Percentiles rank a stretch among this genome's conserved stretches.
Conservation (phyloP, 2,113 vertebrate species). For the Morone saxatilis region DNA sequence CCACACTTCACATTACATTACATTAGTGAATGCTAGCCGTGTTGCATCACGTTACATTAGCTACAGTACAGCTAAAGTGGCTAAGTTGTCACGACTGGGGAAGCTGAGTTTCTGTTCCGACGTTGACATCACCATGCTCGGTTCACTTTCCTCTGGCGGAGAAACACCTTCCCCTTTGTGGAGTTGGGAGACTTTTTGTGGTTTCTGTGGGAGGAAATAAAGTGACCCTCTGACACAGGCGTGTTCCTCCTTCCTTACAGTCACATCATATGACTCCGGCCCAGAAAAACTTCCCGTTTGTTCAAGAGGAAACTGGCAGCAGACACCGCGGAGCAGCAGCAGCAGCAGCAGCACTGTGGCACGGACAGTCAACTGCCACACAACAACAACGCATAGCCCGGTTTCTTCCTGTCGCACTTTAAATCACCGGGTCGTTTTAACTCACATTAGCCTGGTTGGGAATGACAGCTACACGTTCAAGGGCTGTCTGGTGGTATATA, state of each 20-base stretch:
- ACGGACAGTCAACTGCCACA: too few species aligned
- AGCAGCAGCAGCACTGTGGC: too few species aligned
- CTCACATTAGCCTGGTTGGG: background rate
- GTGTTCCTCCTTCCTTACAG: constrained; percentile 49
- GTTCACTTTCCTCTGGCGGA: constrained; percentile 33
- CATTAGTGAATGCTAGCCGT: background rate
- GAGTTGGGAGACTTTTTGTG: constrained; percentile 5
- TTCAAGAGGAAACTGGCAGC: constrained; percentile 25
- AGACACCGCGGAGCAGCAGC: background rate
- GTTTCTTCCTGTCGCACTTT: too few species aligned
- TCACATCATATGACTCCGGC: constrained; percentile 77
- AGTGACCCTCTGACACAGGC: constrained; percentile 30
- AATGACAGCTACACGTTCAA: background rate
- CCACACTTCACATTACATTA: background rate
- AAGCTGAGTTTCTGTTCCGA: constrained; percentile 47
- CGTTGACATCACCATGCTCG: constrained; percentile 23
- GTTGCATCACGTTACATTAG: constrained; percentile 15
- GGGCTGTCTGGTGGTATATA: background rate
- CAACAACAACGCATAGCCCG: too few species aligned
- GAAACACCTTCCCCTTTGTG: constrained; percentile 26
- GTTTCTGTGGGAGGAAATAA: background rate
- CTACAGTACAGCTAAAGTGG: background rate
- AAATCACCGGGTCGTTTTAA: background rate
- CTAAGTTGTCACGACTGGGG: constrained; percentile 2
- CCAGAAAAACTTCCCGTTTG: constrained; percentile 43